Base-by-base conservation (phyloP, 2,888 invertebrate genomes). In the Morpho helenor region DNA sequence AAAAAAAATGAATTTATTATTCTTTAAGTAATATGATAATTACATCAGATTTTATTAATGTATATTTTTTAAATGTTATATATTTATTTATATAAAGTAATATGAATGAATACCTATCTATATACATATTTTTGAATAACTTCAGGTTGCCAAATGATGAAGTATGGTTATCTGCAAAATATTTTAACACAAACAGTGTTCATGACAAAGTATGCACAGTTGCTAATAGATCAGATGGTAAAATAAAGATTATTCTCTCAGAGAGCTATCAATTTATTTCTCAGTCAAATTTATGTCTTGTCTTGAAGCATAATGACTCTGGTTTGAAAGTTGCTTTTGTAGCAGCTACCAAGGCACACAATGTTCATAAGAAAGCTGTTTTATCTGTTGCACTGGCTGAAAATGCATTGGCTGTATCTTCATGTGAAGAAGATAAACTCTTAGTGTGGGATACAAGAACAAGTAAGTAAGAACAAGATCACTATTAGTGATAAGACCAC, bases 391-490 rank as follows among this genome's bases (percentile, higher is more conserved):
- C 92, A 67, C 91, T 92, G 3, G 91, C 93, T 51, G 82, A 91
- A 52, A 93, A 92, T 69, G 93, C 93, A 8, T 78, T 94, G 44
- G 93, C 92, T 41, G 91, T 93, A 10, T 94, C 94, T 8, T 91
- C 92, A 57, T 92, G 93, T 76, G 90, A 91, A 64, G 91, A 87
- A 57, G 92, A 93, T 61, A 91, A 91, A 68, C 75, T 94, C 2
- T 73, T 91, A 53, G 82, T 95, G 9, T 95, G 94, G 94, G 93
- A 94, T 68, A 92, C 92, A 50, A 85, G 91, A 66, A 92, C 91
- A 73, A 93, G 94, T 80, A 83, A 16, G 16, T 16, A 16, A 16
- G 16, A 16, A 16, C 16, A 16, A 16, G 16, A 16, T 16, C 16
- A 16, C 16, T 16, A 16, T 16, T 16, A 16, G 16, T 16, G 16